phyloP scores from a whole-genome alignment of 2,888 invertebrate species.

The Eupeodes latifasciatus region DNA sequence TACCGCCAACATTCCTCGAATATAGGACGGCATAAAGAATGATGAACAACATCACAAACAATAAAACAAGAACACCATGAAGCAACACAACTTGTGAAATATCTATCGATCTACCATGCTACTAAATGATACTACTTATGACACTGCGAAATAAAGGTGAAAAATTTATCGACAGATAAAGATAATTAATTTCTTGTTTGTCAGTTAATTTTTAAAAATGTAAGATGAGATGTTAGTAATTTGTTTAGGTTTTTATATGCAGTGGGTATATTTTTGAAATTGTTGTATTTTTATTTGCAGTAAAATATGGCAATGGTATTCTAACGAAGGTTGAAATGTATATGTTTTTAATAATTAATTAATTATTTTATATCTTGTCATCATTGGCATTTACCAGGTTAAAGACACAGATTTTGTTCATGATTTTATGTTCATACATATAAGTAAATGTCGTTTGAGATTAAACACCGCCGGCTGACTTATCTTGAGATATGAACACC shows the following conservation, averaged over 20 bases:
- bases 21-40: conserved; percentile 15
- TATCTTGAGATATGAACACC: no score
- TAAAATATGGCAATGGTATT: neutral
- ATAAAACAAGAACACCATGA: conserved; percentile 32
- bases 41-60: conserved; percentile 36
- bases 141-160: conserved; percentile 34
- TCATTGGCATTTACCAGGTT: neutral
- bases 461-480: no score
- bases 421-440: no score
- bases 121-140: conserved; percentile 21
- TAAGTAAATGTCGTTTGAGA: no score
- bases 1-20: conserved; percentile 1
- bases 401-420: no score
- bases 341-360: neutral
- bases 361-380: neutral
- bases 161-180: conserved; percentile 40
- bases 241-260: neutral
- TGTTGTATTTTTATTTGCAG: neutral
- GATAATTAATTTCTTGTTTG: conserved; percentile 32
- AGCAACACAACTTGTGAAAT: conserved; percentile 10
- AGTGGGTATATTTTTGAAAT: neutral
- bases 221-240: conserved; percentile 14
- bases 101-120: neutral
- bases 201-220: neutral
- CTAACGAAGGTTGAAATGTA: neutral